Evolutionary conservation across 2,797 vertebrate genomes (phyloP).

Genomic region (Adrianichthys oophorus): DNA sequence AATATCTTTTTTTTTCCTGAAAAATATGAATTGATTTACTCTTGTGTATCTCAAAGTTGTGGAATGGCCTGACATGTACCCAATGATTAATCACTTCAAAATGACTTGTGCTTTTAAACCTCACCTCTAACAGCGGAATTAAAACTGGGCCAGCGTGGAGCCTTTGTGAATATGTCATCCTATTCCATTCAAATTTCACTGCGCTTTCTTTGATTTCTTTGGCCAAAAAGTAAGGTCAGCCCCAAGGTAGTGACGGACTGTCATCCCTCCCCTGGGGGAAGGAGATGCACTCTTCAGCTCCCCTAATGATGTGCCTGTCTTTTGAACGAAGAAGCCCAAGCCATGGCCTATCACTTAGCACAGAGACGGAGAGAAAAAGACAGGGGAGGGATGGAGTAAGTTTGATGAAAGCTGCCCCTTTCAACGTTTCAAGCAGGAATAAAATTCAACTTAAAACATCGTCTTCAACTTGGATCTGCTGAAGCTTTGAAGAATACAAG

Average conservation of each 20-base stretch:
- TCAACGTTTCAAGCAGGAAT: conserved; percentile 40
- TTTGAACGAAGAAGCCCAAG: conserved; percentile 72
- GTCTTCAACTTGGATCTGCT: conserved; percentile 18
- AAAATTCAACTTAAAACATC: conserved; percentile 25
- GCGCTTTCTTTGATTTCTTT: conserved; percentile 76
- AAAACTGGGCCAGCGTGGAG: conserved; percentile 33
- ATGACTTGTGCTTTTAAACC: conserved; percentile 8
- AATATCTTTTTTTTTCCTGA: too few relatives aligned
- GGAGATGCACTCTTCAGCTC: conserved; percentile 69
- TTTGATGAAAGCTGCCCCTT: conserved; percentile 61
- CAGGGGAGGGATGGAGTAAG: conserved; percentile 43
- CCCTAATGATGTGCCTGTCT: conserved; percentile 81
- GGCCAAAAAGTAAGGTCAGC: conserved; percentile 75
- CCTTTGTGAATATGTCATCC: conserved; percentile 58
- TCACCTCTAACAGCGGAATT: conserved; percentile 42
- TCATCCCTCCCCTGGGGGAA: conserved; percentile 79
- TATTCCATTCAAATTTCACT: conserved; percentile 73
- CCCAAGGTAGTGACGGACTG: conserved; percentile 74
- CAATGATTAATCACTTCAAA: conserved; percentile 50
- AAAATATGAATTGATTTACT: too few relatives aligned
- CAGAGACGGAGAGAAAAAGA: conserved; percentile 54
- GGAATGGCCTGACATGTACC: not conserved
- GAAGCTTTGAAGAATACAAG: conserved; percentile 11
- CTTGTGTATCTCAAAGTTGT: too few relatives aligned
- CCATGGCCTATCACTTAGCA: conserved; percentile 77